Evolutionary conservation across 2,797 vertebrate genomes (phyloP), one percentile per base, ranked within the genome.

Genomic region (Phyllotis vaccarum): DNA sequence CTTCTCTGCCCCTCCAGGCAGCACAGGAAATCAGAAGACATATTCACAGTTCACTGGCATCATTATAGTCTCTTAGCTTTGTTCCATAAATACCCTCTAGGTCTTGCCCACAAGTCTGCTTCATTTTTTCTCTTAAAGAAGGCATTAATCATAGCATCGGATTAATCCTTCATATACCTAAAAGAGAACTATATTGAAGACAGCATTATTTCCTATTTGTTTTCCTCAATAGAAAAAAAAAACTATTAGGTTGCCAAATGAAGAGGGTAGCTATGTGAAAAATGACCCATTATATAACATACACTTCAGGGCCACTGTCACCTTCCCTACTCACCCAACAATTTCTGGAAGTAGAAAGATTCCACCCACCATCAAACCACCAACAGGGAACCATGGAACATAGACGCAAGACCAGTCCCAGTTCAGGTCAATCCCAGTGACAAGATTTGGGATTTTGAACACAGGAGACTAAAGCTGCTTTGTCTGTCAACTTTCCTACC

Each of bases 141-240:
- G 27, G 43, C 31, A 86, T 78, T 76, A 62, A n/a, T 29, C 46
- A 86, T 12, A 52, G 24, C 0, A 2, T 11, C 34, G 40, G 7
- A 40, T 68, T 85, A 94, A 90, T 9, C 8, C 37, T 19, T 56
- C n/a, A 64, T 29, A 54, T 0, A 24, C 27, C 5, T 70, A 29
- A 80, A 81, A 8, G 1, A 76, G 29, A 80, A 22, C 16, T 12
- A 1, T 5, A 60, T 31, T 52, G 40, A 46, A 86, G 17, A 34
- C 19, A 76, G 89, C 86, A 46, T 40, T 0, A 82, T 81, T 92
- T 43, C 21, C 24, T 86, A 21, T 2, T 60, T 62, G 17, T 90
- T 82, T 60, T 89, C 24, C 22, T 89, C 14, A 86, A 72, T 22
- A 79, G 37, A 92, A 74, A 93, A 92, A 74, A 93, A 16, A 91